Evolutionary conservation across 2,888 invertebrate genomes (phyloP).

Genomic region (Lasioglossum pauxillum): DNA sequence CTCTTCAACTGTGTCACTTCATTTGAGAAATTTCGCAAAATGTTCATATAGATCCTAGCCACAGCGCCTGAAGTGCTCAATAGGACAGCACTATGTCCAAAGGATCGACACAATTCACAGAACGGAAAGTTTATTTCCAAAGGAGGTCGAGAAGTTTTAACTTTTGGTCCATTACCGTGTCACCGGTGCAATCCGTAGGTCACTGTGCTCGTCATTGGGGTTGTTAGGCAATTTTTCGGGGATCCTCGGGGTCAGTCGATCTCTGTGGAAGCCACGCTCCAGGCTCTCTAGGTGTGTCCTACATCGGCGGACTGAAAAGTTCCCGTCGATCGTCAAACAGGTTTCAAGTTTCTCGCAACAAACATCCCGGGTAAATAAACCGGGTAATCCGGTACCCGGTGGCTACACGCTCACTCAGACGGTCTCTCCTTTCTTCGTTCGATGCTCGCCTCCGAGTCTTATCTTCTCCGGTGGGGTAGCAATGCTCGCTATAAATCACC

Average conservation of each 20-base stretch:
- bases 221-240: neutral
- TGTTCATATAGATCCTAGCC: neutral
- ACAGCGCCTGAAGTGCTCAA: neutral
- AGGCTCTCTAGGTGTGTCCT: neutral
- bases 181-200: neutral
- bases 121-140: neutral
- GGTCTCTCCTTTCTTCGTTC: conserved; percentile 21
- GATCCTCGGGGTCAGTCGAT: neutral
- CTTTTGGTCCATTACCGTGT: neutral
- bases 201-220: neutral
- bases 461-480: conserved; percentile 56
- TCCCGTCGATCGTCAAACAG: conserved; percentile 30
- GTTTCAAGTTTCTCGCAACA: conserved; percentile 21
- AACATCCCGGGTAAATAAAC: conserved; percentile 49
- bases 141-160: neutral
- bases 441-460: conserved; percentile 50
- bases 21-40: neutral
- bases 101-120: neutral
- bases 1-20: neutral
- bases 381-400: conserved; percentile 29
- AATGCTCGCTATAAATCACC: conserved; percentile 70
- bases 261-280: neutral
- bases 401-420: conserved; percentile 8
- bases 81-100: neutral
- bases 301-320: neutral